Conservation (phyloP, 2,888 invertebrate species). For the Parnassius orleans region DNA sequence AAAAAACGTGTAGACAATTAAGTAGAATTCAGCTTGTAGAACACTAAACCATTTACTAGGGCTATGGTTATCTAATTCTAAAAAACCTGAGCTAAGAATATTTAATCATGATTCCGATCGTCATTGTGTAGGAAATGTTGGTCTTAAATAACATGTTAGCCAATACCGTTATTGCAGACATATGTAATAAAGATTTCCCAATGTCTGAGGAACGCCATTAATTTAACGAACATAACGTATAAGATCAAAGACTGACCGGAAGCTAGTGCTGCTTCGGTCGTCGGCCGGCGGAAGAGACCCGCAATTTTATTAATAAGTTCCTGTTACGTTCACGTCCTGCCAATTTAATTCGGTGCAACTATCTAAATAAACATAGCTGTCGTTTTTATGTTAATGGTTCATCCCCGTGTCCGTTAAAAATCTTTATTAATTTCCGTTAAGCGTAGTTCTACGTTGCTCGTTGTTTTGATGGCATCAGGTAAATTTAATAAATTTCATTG, state of each 20-base stretch:
- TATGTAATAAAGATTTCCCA: conserved; percentile 8
- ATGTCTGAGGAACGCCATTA: conserved; percentile 40
- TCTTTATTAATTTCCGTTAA: conserved; percentile 11
- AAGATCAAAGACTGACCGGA: conserved; percentile 70
- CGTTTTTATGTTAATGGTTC: conserved; percentile 38
- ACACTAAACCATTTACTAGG: too few relatives aligned
- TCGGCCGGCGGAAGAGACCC: conserved; percentile 67
- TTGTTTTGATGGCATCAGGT: background rate
- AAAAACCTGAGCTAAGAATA: too few relatives aligned
- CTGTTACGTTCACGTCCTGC: conserved; percentile 72
- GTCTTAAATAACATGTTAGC: conserved; percentile 11
- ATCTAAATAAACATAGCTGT: conserved; percentile 37
- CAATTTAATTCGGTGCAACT: conserved; percentile 47
- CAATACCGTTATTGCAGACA: conserved; percentile 6
- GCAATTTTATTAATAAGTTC: conserved; percentile 77
- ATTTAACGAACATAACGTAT: conserved; percentile 51
- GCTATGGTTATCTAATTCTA: too few relatives aligned
- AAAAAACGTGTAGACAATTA: too few relatives aligned
- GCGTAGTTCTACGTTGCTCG: background rate
- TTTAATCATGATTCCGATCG: too few relatives aligned
- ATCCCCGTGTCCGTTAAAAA: conserved; percentile 2
- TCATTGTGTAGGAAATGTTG: too few relatives aligned
- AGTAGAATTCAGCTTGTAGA: too few relatives aligned
- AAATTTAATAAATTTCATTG: background rate
- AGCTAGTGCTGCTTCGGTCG: conserved; percentile 55